Evolutionary conservation across 2,888 invertebrate species (phyloP), one percentile per base, ranked within the genome.

Genomic region (Autographa pulchrina): DNA sequence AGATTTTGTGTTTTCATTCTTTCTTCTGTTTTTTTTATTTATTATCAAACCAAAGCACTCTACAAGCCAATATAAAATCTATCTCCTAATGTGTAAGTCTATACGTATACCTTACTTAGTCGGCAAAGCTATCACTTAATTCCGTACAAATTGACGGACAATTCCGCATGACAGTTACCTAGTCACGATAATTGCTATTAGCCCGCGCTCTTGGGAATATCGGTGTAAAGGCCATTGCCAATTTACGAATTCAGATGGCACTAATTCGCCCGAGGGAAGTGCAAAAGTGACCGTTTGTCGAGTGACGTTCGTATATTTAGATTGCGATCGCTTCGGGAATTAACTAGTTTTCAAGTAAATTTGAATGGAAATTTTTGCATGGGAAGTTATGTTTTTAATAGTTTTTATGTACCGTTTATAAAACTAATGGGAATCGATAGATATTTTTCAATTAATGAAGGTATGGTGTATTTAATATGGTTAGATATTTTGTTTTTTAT

Each of bases 191-290:
- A 77, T 75, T 79, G 66, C 66, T 63, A 79, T 82, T 82, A 81
- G 59, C 70, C 68, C 38, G 7, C 25, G 72, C 84, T 72, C 75
- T 65, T 43, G 72, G 70, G 65, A 65, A 68, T 79, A 73, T 68
- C 32, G 62, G 61, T 58, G 60, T 77, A 79, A 73, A 74, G 75
- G 85, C 72, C 81, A 80, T 74, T 61, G 75, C 71, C 82, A 83
- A 85, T 77, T 78, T 69, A 70, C 72, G 67, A 63, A 77, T 80
- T 75, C 68, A 68, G 69, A 70, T 70, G 71, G 65, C 72, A 72
- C 73, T 78, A 75, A 76, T 79, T 66, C 62, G 54, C 68, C 64
- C 35, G 63, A 59, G 65, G 64, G 67, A 48, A 9, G n/a, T 66
- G 68, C 43, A 54, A 64, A 65, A 79, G 56, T 61, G 60, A 75